Evolutionary conservation across 2,797 vertebrate species (phyloP), one percentile per base, ranked within the genome.

Genomic region (Hirundo rustica): DNA sequence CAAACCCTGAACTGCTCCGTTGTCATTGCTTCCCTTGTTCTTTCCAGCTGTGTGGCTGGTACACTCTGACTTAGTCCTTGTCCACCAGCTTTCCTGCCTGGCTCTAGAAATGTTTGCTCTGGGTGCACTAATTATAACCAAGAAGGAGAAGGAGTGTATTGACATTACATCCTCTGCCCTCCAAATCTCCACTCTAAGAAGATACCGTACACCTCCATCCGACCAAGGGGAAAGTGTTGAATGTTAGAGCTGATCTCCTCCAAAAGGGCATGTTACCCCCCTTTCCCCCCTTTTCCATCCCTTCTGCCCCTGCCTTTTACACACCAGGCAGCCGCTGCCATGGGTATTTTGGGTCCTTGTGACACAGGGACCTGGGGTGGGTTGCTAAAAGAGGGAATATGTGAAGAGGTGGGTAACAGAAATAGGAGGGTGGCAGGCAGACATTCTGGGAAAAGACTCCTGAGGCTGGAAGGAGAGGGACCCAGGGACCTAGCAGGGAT

Each of bases 1-100:
- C 26, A 64, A 29, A 27, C 45, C 72, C 68, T 13, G 18, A 54
- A 26, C 42, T 0, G 0, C 53, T 62, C 62, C 0, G 0, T 38
- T 72, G 72, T 61, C 2, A 0, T 38, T 55, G 58, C 82, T 54
- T 47, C 30, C 22, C 26, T 20, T 58, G 40, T 54, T 60, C 47
- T 36, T 36, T 54, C 66, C 61, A 60, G 40, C 53, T 72, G 30
- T 48, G 73, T 60, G 80, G 47, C 84, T 60, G 3, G 9, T 42
- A 9, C 4, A 34, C 30, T 67, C 65, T 21, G 47, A 62, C 60
- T 57, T 53, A 38, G 30, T 42, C 40, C 51, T 60, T 55, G 66
- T 19, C 5, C 4, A 72, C n/a, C 16, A 3, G 38, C 57, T 94
- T 74, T 47, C 30, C 62, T 82, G 75, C 68, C 60, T 82, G 51